phyloP scores from a whole-genome alignment of 2,888 invertebrate genomes.

The Cerceris rybyensis region DNA sequence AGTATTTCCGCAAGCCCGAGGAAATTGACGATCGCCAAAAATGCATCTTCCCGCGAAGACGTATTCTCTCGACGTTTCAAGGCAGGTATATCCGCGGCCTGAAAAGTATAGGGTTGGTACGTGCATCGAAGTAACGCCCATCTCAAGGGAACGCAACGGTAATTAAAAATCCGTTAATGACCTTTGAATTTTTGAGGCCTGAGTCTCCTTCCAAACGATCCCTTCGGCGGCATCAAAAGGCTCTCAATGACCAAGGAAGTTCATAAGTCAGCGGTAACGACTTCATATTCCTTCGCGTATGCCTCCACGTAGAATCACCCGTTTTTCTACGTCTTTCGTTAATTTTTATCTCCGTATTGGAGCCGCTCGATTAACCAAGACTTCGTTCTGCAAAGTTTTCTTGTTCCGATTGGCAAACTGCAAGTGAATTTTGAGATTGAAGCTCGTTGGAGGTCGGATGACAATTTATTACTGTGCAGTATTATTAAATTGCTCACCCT shows the following conservation, averaged over 20 bases:
- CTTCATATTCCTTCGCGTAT: conserved; percentile 37
- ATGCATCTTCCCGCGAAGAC: neutral
- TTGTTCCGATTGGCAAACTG: neutral
- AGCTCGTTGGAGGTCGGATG: too few relatives aligned
- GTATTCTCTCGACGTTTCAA: neutral
- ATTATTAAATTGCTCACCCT: too few relatives aligned
- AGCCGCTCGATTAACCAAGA: too few relatives aligned
- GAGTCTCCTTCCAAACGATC: conserved; percentile 17
- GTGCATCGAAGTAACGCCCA: conserved; percentile 1
- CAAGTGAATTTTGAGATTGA: too few relatives aligned
- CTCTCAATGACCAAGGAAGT: conserved; percentile 24
- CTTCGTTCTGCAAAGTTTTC: conserved; percentile 26
- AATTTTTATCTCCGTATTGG: conserved; percentile 10
- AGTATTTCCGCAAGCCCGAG: neutral
- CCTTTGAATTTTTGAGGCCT: neutral
- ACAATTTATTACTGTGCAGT: too few relatives aligned
- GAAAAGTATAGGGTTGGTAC: conserved; percentile 15
- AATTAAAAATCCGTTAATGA: conserved; percentile 40
- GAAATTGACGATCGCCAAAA: neutral
- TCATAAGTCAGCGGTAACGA: conserved; percentile 40
- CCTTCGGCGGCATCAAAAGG: conserved; percentile 42
- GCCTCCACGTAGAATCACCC: conserved; percentile 36
- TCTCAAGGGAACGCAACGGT: neutral
- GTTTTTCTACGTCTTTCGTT: conserved; percentile 39
- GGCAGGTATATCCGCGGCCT: neutral